These are phyloP conservation scores for Sebastes flavidus DNA, from an alignment of 2,797 vertebrate genomes.

Conservation along the genomic window DNA sequence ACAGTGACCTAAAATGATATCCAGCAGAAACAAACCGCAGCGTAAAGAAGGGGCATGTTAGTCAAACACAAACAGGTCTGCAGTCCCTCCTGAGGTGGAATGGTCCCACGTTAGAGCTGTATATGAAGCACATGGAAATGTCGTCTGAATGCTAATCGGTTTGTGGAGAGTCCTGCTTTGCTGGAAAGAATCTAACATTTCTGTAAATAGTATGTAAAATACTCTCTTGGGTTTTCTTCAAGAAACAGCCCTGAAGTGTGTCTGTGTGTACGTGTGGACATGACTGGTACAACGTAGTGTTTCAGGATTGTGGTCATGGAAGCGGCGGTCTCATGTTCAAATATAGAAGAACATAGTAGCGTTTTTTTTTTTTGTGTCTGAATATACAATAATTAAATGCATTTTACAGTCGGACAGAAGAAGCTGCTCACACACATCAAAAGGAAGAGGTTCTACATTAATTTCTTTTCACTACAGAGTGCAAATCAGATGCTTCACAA, in stretches of 20 bases:
- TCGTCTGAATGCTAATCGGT: conserved; percentile 65
- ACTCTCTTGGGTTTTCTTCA: conserved; percentile 58
- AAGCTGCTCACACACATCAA: conserved; percentile 90
- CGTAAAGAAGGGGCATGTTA: conserved; percentile 74
- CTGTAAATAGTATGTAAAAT: conserved; percentile 74
- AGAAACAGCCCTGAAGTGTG: conserved; percentile 78
- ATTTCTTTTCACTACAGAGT: conserved; percentile 96
- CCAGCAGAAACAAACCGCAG: conserved; percentile 90
- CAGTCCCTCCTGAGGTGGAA: conserved; percentile 86
- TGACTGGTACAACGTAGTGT: conserved; percentile 89
- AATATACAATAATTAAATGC: conserved; percentile 96
- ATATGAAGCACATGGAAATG: conserved; percentile 88
- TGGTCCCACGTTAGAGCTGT: conserved; percentile 87
- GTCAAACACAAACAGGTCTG: conserved; percentile 85
- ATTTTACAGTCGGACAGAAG: conserved; percentile 92
- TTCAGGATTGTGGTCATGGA: conserved; percentile 84
- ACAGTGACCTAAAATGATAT: conserved; percentile 91
- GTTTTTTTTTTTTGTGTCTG: conserved; percentile 84
- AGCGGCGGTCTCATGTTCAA: conserved; percentile 87
- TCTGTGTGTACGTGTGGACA: conserved; percentile 55
- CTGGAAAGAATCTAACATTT: conserved; percentile 77
- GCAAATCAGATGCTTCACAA: conserved; percentile 98
- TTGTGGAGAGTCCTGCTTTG: conserved; percentile 84
- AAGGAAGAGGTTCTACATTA: conserved; percentile 90
- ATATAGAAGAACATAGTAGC: conserved; percentile 79